Percentiles rank a stretch among this genome's conserved stretches.
phyloP scores from a whole-genome alignment of 2,113 vertebrate species.

The Gracilinanus agilis region DNA sequence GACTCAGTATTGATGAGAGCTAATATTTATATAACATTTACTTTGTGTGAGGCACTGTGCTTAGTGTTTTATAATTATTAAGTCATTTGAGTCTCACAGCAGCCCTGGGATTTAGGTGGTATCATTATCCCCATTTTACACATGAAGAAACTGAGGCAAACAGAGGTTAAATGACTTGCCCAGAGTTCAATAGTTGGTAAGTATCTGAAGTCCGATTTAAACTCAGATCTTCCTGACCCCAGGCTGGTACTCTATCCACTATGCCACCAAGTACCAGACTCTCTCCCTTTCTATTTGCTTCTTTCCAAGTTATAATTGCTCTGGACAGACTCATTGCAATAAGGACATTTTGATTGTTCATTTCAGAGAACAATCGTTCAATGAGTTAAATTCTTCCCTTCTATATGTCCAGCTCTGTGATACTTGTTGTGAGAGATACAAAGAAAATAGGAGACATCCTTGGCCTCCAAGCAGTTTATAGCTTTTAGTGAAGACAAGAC shows the following conservation, averaged over 20 bases:
- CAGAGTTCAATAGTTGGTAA: background rate
- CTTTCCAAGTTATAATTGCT: background rate
- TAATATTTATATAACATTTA: background rate
- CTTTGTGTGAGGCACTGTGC: background rate
- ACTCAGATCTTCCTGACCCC: background rate
- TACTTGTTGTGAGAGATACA: background rate
- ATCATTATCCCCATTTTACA: background rate
- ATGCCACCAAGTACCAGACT: background rate
- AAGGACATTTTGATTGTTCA: background rate
- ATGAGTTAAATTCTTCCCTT: background rate
- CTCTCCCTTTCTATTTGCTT: background rate
- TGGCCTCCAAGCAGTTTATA: background rate
- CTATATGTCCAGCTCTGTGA: background rate
- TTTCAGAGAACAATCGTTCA: background rate
- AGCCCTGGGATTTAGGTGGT: background rate
- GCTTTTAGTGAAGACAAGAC: background rate
- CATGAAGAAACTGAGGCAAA: background rate
- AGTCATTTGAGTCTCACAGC: background rate
- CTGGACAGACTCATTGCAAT: background rate
- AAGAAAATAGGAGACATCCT: background rate
- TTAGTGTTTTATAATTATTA: background rate
- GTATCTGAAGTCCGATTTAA: background rate
- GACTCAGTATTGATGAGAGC: background rate
- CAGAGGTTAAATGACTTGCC: background rate
- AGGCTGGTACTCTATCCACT: background rate